phyloP scores from a whole-genome alignment of 64 coral and sea anemone genomes.

The Dendrophyllia cribrosa region DNA sequence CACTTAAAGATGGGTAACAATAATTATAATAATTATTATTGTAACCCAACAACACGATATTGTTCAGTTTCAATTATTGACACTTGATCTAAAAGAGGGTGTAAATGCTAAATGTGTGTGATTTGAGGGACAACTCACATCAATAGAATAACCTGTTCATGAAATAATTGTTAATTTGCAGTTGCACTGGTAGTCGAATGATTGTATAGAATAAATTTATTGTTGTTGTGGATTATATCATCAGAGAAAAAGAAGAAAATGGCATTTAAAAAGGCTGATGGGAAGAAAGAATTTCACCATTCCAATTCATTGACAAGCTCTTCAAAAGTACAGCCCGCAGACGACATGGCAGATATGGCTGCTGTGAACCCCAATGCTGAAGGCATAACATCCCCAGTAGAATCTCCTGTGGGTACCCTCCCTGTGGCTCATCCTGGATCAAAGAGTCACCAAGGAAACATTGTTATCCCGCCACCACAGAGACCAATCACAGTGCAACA shows the following conservation, averaged over 20 bases:
- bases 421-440: background rate
- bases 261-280: conserved; percentile 53
- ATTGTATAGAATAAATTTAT: no score
- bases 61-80: no score
- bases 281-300: conserved; percentile 21
- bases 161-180: no score
- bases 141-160: no score
- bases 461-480: conserved; percentile 24
- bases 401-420: background rate
- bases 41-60: no score
- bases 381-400: conserved; percentile 42
- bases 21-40: no score
- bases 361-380: conserved; percentile 65
- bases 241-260: conserved; percentile 67
- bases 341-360: conserved; percentile 41
- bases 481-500: conserved; percentile 11
- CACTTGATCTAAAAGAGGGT: no score
- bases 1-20: no score
- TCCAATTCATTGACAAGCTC: conserved; percentile 23
- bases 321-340: conserved; percentile 18
- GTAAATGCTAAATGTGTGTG: no score
- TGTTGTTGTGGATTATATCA: background rate
- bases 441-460: conserved; percentile 13
- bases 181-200: no score
- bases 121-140: no score